phyloP scores from a whole-genome alignment of 2,797 vertebrate species.

The Labroides dimidiatus region DNA sequence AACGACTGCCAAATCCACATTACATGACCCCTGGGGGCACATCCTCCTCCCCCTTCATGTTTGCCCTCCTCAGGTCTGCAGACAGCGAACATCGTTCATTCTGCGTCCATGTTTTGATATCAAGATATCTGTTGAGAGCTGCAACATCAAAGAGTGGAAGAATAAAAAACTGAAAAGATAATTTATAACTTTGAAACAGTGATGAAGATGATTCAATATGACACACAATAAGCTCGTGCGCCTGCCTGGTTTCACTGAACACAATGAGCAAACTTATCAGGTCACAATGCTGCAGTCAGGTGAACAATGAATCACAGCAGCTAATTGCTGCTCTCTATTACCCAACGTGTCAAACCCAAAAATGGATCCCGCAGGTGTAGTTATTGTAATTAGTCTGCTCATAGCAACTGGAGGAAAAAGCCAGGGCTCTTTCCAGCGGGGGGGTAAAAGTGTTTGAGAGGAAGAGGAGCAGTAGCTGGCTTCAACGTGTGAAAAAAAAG shows the following conservation, averaged over 20 bases:
- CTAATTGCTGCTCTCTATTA: conserved; percentile 66
- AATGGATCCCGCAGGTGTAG: conserved; percentile 77
- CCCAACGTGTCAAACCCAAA: conserved; percentile 70
- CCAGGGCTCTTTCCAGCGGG: conserved; percentile 36
- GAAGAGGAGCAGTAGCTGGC: conserved; percentile 18
- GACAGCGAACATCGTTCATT: no score
- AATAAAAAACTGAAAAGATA: no score
- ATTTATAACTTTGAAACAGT: background rate
- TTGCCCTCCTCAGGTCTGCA: no score
- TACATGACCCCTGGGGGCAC: no score
- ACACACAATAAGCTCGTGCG: background rate
- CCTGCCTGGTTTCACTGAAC: conserved; percentile 8
- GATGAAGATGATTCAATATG: background rate
- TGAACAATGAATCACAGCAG: conserved; percentile 69
- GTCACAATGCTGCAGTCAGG: conserved; percentile 37
- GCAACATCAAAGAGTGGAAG: no score
- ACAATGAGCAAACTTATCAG: conserved; percentile 31
- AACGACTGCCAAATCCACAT: no score
- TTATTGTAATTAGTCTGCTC: conserved; percentile 79
- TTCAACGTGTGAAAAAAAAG: conserved; percentile 24
- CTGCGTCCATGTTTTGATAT: no score
- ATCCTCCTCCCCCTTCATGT: no score
- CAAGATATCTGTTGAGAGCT: no score
- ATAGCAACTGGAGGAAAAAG: conserved; percentile 62
- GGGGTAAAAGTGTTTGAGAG: conserved; percentile 43